Evolutionary conservation across 2,888 invertebrate species (phyloP), one percentile per base, ranked within the genome.

Genomic region (Dynastes tityus): DNA sequence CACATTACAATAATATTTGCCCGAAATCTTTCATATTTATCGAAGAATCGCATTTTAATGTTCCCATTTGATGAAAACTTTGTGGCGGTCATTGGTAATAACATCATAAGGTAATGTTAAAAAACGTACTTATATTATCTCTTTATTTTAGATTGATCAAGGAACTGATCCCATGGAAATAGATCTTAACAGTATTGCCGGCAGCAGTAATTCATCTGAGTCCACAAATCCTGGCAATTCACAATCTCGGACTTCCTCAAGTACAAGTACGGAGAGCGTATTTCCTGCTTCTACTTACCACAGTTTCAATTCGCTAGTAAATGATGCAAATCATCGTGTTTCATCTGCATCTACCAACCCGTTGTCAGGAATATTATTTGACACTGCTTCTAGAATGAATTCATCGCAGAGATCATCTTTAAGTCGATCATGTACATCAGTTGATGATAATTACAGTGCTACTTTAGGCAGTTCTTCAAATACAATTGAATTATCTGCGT

Each of bases 131-230:
- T 11, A 45, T 45, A 11, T 45, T 5, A 16, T 8, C 4, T 63
- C 11, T 63, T 77, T 80, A 82, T 85, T 86, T 45, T 85, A 93
- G 93, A 93, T 91, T 82, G 93, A 94, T 85, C 91, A 93, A 76
- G 93, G 93, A 3, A 93, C 94, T 0, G 93, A 94, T 85, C 93
- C 93, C 0, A 93, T 93, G 93, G 93, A 93, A 84, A 88, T 91
- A 0, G 91, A 92, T 79, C 84, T 86, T 13, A 85, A 84, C 51
- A 83, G 82, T 53, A 82, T 83, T 64, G 83, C 83, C 32, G 87
- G 89, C 2, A 87, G 89, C 0, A 90, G 45, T 45, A 45, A 89
- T 1, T 88, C 89, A 5, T 88, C 89, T 1, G 85, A 71, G 49
- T 61, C 80, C 45, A 73, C 71, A 83, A 78, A 51, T 53, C 27